These are phyloP conservation scores for Hybognathus amarus DNA, from an alignment of 2,797 vertebrate genomes.

Conservation along the genomic window DNA sequence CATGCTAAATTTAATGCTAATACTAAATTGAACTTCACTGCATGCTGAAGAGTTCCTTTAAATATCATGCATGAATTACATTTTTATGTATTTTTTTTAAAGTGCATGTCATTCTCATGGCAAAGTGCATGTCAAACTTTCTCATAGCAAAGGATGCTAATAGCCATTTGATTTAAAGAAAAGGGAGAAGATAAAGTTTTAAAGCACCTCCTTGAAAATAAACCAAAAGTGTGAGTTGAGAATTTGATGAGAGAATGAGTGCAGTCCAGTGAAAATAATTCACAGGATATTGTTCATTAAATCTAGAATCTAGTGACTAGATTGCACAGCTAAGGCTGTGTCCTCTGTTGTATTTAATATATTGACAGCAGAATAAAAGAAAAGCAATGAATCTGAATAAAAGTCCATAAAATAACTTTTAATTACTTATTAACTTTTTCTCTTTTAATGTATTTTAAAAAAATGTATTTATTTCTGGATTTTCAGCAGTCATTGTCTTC, in stretches of 20 bases:
- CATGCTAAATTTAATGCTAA: constrained; percentile 41
- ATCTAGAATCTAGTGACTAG: background rate
- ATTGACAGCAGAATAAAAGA: background rate
- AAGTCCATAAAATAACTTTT: background rate
- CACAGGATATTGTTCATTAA: background rate
- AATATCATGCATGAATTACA: constrained; percentile 20
- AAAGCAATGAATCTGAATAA: background rate
- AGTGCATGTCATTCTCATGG: background rate
- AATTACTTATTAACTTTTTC: too few species aligned
- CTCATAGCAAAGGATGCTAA: background rate
- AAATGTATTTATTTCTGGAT: background rate
- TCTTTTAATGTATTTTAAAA: background rate
- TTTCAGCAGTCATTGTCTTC: background rate
- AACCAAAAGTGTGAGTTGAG: background rate
- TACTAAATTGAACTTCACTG: constrained; percentile 17
- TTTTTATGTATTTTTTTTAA: background rate
- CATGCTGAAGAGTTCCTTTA: constrained; percentile 47
- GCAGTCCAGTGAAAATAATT: background rate
- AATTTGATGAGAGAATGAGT: background rate
- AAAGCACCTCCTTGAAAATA: background rate
- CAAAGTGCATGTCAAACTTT: background rate
- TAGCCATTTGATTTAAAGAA: background rate
- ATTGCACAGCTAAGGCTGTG: background rate
- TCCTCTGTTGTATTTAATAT: background rate
- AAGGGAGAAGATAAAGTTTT: background rate